Evolutionary conservation across 1,140 invertebrate species (phyloP).

Genomic region (Augochlora pura): DNA sequence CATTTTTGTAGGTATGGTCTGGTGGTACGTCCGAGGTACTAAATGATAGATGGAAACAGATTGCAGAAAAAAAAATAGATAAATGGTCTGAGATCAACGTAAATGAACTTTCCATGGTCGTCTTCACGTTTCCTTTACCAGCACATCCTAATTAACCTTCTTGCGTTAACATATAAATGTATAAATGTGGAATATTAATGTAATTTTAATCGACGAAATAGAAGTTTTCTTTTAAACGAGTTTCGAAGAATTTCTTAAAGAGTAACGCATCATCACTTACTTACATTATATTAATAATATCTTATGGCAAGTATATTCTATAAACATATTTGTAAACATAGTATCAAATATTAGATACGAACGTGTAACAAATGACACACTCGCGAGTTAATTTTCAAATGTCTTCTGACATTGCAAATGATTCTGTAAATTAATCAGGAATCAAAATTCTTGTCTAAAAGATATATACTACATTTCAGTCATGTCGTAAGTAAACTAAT

Average conservation of each 20-base stretch:
- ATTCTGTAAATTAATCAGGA: neutral
- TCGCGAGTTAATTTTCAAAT: neutral
- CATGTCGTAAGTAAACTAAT: slow-evolving; percentile 3
- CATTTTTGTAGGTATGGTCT: slow-evolving; percentile 68
- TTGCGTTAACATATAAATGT: no score
- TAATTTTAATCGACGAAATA: neutral
- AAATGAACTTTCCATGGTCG: slow-evolving; percentile 55
- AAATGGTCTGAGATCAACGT: slow-evolving; percentile 67
- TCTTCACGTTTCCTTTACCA: slow-evolving; percentile 73
- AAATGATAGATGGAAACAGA: slow-evolving; percentile 68
- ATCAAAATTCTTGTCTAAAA: neutral
- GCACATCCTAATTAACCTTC: slow-evolving; percentile 9
- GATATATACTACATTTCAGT: neutral
- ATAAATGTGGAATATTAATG: neutral
- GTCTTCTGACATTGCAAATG: neutral
- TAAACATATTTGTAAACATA: no score
- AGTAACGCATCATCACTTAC: no score
- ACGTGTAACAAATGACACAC: neutral
- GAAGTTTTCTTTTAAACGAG: no score
- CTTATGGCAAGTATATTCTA: no score
- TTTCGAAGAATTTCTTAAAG: no score
- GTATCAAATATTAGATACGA: neutral
- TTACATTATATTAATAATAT: no score
- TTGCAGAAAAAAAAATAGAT: slow-evolving; percentile 24
- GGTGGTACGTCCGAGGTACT: slow-evolving; percentile 61